Percentiles rank a stretch among this genome's conserved stretches.
phyloP scores from a whole-genome alignment of 2,888 invertebrate species.

The Sesia bembeciformis region DNA sequence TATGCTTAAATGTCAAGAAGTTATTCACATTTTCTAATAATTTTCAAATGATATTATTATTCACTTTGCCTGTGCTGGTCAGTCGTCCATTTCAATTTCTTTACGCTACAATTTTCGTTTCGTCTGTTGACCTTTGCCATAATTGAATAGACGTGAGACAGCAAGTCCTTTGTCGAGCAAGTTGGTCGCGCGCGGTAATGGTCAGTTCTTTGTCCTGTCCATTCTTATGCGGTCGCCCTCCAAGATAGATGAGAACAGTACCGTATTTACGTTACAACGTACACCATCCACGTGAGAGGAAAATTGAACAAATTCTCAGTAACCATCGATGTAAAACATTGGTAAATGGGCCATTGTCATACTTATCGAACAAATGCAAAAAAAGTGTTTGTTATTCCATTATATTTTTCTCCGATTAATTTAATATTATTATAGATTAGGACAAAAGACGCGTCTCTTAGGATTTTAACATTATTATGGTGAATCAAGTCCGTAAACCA shows the following conservation, averaged over 20 bases:
- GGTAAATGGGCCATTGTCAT: too few relatives aligned
- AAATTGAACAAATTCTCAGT: not conserved
- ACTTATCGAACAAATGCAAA: too few relatives aligned
- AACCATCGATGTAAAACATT: not conserved
- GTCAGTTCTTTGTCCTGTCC: constrained; percentile 31
- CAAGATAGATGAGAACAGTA: constrained; percentile 20
- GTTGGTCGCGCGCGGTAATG: constrained; percentile 39
- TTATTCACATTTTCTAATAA: too few relatives aligned
- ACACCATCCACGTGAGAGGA: not conserved
- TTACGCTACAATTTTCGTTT: constrained; percentile 2
- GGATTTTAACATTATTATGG: too few relatives aligned
- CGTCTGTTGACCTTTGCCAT: constrained; percentile 37
- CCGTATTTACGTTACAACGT: not conserved
- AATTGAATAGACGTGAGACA: constrained; percentile 55
- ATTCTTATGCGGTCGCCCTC: constrained; percentile 24
- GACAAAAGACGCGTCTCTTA: too few relatives aligned
- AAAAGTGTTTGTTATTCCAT: too few relatives aligned
- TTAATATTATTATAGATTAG: too few relatives aligned
- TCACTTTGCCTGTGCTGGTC: too few relatives aligned
- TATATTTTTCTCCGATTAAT: too few relatives aligned
- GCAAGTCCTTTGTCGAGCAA: constrained; percentile 42
- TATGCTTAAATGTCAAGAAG: too few relatives aligned
- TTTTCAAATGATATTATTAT: too few relatives aligned
- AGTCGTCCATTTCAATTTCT: not conserved
- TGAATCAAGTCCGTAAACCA: too few relatives aligned